A percentile compares a stretch with the other conserved stretches of the same genome.
phyloP scores from a whole-genome alignment of 2,113 vertebrate genomes.

The Ailuropoda melanoleuca region DNA sequence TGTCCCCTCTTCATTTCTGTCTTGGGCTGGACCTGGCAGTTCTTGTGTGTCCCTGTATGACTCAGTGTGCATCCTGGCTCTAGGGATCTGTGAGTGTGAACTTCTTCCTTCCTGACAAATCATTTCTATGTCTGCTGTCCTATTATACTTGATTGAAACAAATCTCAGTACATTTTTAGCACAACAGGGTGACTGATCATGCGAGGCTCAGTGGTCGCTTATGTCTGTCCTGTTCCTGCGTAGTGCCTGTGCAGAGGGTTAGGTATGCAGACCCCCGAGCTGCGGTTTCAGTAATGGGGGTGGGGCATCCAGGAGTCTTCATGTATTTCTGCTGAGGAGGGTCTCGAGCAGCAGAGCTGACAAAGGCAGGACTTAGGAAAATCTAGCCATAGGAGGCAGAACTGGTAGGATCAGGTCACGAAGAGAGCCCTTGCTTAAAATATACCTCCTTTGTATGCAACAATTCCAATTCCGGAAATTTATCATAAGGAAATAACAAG shows the following conservation, averaged over 20 bases:
- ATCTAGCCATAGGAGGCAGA: background rate
- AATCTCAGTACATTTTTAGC: background rate
- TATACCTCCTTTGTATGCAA: background rate
- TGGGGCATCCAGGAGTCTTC: background rate
- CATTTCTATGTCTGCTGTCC: background rate
- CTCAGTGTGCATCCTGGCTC: background rate
- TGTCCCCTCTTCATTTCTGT: background rate
- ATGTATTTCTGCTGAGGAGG: background rate
- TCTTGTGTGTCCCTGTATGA: background rate
- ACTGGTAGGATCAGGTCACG: background rate
- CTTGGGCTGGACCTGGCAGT: background rate
- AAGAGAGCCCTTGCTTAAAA: background rate
- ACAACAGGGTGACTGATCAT: too few relatives aligned
- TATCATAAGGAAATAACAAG: background rate
- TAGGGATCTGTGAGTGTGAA: background rate
- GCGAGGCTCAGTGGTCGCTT: background rate
- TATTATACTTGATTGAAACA: background rate
- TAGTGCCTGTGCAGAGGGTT: fast-evolving
- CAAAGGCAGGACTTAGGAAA: background rate
- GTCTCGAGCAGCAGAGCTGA: background rate
- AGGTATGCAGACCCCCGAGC: background rate
- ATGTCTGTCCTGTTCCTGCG: background rate
- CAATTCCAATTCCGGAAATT: background rate
- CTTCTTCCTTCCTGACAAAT: background rate
- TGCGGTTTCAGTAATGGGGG: background rate